Evolutionary conservation across 2,797 vertebrate genomes (phyloP).

Genomic region (Hozukius guyotensis): DNA sequence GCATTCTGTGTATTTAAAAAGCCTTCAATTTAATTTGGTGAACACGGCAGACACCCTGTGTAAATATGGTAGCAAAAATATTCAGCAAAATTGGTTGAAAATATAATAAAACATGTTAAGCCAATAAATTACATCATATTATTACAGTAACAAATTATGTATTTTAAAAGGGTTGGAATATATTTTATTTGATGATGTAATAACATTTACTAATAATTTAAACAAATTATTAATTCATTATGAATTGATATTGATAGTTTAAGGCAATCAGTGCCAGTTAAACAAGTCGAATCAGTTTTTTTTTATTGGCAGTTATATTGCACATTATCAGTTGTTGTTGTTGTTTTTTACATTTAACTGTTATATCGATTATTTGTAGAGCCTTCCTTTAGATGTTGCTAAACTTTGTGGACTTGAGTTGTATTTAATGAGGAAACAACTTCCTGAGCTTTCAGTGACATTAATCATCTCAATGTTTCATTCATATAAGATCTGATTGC

Average conservation of each 20-base stretch:
- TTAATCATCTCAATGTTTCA: slow-evolving; percentile 12
- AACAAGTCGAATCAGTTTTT: background rate
- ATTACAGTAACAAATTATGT: background rate
- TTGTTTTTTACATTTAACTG: background rate
- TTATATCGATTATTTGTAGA: background rate
- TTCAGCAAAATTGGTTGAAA: background rate
- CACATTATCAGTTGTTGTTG: background rate
- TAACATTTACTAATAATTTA: background rate
- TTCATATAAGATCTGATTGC: background rate
- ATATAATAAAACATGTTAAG: background rate
- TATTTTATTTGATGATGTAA: background rate
- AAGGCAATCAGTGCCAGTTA: background rate
- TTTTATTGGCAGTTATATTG: background rate
- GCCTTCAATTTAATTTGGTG: background rate
- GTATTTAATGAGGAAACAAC: background rate
- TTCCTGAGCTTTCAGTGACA: background rate
- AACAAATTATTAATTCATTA: background rate
- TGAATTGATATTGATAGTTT: background rate
- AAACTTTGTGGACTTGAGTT: background rate
- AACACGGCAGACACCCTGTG: background rate
- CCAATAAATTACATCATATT: background rate
- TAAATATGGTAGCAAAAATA: background rate
- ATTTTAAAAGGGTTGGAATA: background rate
- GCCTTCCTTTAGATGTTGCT: background rate
- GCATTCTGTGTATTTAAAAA: background rate